Evolutionary conservation across 2,888 invertebrate genomes (phyloP), one percentile per base, ranked within the genome.

Genomic region (Lithodes maja): DNA sequence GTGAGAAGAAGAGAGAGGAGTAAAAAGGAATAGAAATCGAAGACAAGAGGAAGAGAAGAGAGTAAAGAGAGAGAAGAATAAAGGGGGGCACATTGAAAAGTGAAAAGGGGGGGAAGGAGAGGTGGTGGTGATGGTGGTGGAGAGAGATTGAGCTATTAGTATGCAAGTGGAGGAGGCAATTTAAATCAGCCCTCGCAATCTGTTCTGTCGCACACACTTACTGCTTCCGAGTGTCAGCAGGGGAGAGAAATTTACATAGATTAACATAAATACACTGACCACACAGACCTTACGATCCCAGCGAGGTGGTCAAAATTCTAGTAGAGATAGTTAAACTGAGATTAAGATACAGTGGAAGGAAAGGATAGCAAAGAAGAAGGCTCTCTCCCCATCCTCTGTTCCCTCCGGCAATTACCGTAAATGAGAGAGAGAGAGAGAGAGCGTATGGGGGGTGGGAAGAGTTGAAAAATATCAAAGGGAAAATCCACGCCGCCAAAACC

Each of bases 181-280:
- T 61, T 61, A 61, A 61, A 61, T 61, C 61, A 61, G 61, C 61
- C 61, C 61, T 61, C 61, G 61, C 61, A 61, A 61, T 61, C 61
- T 61, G 61, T 61, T 61, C 61, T 61, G 61, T 61, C 61, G 61
- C 61, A 61, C 61, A 61, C 61, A 61, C 61, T 61, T 61, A 61
- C 61, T 61, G 61, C 61, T 61, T 61, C 61, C 61, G 61, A 61
- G 0, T 61, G 61, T 61, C 61, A 61, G 12, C 61, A 12, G 61
- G 61, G 61, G 61, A n/a, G 3, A 15, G 17, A 33, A 33, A 33
- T 33, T 33, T 33, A 33, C 33, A 33, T 33, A 33, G 33, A 33
- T 33, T 33, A 33, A 33, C 33, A 33, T 33, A 33, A 33, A 33
- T 33, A 33, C 33, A 33, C 33, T 33, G 33, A 33, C 33, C 33